Evolutionary conservation across 2,888 invertebrate genomes (phyloP), one percentile per base, ranked within the genome.

Genomic region (Caenorhabditis plicata): DNA sequence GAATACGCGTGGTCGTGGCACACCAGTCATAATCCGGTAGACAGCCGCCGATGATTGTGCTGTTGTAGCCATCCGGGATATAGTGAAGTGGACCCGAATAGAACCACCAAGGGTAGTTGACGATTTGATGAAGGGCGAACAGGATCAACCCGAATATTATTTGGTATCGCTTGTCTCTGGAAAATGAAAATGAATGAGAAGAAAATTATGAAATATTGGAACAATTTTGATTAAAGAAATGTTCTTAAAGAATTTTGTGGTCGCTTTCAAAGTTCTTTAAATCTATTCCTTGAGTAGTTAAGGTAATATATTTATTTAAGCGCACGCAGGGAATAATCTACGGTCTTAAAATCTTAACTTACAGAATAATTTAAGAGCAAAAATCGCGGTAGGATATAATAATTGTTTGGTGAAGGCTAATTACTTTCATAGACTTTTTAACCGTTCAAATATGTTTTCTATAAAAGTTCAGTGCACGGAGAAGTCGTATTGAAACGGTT

Each of bases 61-160:
- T 61, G 29, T 61, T 60, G 20, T 8, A 9, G 38, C 58, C 58
- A 26, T 44, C 36, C 22, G 69, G 66, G 20, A 70, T 39, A 39
- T 47, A 67, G 25, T 64, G 23, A 27, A 70, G 27, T n/a, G 67
- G 70, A 13, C 65, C 64, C 1, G 52, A 42, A 32, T 67, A 70
- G 53, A 67, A 67, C 38, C 54, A 50, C 64, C 67, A 70, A 2
- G 70, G 70, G 33, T 57, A 65, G 48, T 63, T 67, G 46, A 52
- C 46, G 5, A 70, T n/a, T 31, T 67, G 65, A 36, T 58, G 67
- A 9, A 58, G 44, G n/a, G 57, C 40, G 55, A 70, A 70, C 7
- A 67, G 45, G 8, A 41, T 13, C 9, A 70, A 43, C 1, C 70
- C 70, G 33, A 61, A 63, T 15, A 67, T 36, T 23, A 70, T 61